phyloP scores from a whole-genome alignment of 2,797 vertebrate genomes.

The Liparis tanakae region DNA sequence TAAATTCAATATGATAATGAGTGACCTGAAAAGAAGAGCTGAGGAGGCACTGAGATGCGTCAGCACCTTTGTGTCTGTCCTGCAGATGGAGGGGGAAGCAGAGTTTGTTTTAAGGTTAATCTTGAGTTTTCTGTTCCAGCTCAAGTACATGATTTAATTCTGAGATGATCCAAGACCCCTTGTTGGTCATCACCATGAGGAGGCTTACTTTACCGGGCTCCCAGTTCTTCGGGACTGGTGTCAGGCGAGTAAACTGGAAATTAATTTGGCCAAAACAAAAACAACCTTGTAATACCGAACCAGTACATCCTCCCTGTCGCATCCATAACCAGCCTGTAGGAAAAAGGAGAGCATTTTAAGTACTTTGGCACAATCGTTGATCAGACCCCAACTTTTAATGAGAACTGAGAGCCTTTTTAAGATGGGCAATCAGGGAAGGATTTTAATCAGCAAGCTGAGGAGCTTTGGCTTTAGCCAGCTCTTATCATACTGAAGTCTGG shows the following conservation, averaged over 20 bases:
- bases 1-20: constrained; percentile 69
- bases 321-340: not conserved
- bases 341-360: not conserved
- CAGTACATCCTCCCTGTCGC: not conserved
- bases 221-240: no score
- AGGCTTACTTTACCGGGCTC: not conserved
- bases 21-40: constrained; percentile 52
- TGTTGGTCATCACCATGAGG: not conserved
- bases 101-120: constrained; percentile 33
- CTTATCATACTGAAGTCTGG: not conserved
- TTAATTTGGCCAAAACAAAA: not conserved
- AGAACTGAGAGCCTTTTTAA: not conserved
- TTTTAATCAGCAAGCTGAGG: not conserved
- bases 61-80: constrained; percentile 63
- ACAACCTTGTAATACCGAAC: not conserved
- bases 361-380: not conserved
- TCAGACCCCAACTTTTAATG: not conserved
- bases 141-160: constrained; percentile 8
- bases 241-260: not conserved
- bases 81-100: constrained; percentile 23
- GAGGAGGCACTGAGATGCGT: constrained; percentile 50
- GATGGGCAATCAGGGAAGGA: not conserved
- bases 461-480: not conserved
- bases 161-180: constrained; percentile 6
- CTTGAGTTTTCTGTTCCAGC: constrained; percentile 18